Conservation (phyloP, 2,113 vertebrate genomes). For the Azemiops feae region DNA sequence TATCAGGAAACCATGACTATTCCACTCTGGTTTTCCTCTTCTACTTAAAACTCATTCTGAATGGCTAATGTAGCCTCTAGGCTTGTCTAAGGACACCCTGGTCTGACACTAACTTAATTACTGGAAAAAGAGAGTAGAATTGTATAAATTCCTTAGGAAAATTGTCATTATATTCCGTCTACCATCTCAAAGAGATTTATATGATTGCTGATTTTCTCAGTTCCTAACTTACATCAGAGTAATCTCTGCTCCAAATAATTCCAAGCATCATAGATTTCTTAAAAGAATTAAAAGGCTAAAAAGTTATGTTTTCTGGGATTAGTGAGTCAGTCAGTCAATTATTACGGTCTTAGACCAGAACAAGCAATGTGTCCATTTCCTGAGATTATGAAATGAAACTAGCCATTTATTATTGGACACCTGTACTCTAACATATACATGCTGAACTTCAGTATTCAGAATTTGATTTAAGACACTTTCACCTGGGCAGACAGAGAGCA, state of each 20-base stretch:
- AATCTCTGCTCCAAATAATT: conserved; percentile 15
- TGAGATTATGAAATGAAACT: not conserved
- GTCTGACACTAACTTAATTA: conserved; percentile 69
- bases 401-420: not conserved
- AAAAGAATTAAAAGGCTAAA: conserved; percentile 27
- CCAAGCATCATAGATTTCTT: conserved; percentile 19
- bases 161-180: conserved; percentile 52
- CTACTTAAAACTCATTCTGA: conserved; percentile 52
- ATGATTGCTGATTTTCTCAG: conserved; percentile 49
- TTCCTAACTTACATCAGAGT: conserved; percentile 56
- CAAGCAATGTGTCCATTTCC: not conserved
- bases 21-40: conserved; percentile 68
- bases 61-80: conserved; percentile 44
- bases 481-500: not conserved
- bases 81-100: conserved; percentile 49
- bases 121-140: conserved; percentile 31
- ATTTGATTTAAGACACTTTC: not conserved
- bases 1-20: conserved; percentile 72
- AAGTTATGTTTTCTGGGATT: not conserved
- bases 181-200: conserved; percentile 52
- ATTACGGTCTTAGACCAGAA: not conserved
- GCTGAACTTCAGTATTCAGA: not conserved
- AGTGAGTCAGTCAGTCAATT: not conserved
- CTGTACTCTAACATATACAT: not conserved
- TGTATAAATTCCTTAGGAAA: conserved; percentile 52